Base-by-base conservation (phyloP, 2,797 vertebrate species). In the Argentina silus region DNA sequence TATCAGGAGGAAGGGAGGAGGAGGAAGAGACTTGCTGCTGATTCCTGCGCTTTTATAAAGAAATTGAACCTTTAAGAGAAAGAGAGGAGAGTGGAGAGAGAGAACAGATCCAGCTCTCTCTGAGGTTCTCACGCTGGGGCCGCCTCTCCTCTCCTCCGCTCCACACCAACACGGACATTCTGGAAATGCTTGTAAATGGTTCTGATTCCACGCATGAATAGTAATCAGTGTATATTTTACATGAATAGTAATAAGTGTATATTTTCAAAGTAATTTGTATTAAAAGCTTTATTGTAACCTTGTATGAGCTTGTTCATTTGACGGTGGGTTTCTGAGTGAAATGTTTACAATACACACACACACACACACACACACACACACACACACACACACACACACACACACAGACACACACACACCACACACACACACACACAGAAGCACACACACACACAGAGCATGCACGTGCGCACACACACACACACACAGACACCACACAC, bases 191-290 rank as follows among this genome's bases (percentile, higher is more conserved):
- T 89, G 83, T 89, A 88, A 85, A 88, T 90, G 72, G 59, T 77
- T 56, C 1, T 83, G 76, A 90, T 88, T 71, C 51, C 56, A 66
- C 11, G 42, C 67, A 55, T 77, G 59, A 83, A 81, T 73, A 78
- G 73, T 59, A 74, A 83, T 80, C 76, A 64, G 6, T 91, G 82
- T 89, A 86, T 81, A 86, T 90, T 85, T 83, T 82, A n/a, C 67
- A 55, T 77, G 59, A 83, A 81, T 73, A 78, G 73, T 59, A 74
- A 83, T 80, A 77, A 64, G 6, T 91, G 82, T 89, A 86, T 81
- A 86, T 90, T 85, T 83, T 82, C 67, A 80, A 87, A 76, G 70
- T 82, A 78, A 86, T 87, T 89, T 92, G 80, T 92, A 92, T 85
- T 78, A 88, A 90, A 87, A 72, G 72, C 67, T 87, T 89, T 88